Evolutionary conservation across 2,888 invertebrate species (phyloP).

Genomic region (Iphiclides podalirius): DNA sequence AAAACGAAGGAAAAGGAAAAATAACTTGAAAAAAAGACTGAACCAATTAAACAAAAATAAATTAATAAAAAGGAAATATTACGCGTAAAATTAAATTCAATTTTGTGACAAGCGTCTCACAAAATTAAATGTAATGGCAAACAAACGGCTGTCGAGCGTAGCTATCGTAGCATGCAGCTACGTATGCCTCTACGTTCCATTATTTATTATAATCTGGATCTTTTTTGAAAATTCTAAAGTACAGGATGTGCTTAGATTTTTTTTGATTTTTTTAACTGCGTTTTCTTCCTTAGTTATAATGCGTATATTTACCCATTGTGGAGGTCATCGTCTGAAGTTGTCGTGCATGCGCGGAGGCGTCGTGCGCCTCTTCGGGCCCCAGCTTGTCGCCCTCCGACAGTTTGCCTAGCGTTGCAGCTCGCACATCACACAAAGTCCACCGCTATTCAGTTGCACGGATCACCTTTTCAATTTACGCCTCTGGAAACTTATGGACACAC

Average conservation of each 20-base stretch:
- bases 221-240: not conserved
- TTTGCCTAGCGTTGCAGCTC: conserved; percentile 56
- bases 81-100: no score
- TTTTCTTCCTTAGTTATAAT: no score
- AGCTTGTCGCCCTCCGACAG: conserved; percentile 70
- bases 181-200: conserved; percentile 20
- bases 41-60: no score
- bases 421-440: conserved; percentile 69
- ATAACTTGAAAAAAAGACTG: no score
- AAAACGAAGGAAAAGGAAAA: no score
- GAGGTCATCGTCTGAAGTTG: conserved; percentile 77
- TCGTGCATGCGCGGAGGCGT: conserved; percentile 64
- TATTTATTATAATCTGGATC: not conserved
- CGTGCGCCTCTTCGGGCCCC: conserved; percentile 64
- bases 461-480: conserved; percentile 73
- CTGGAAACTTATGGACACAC: conserved; percentile 62
- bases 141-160: conserved; percentile 1
- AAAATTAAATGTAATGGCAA: no score
- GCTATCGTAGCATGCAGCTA: conserved; percentile 25
- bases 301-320: conserved; percentile 69
- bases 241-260: no score
- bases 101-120: no score
- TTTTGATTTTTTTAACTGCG: no score
- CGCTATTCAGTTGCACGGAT: conserved; percentile 56
- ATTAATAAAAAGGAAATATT: no score